Evolutionary conservation across 2,113 vertebrate species (phyloP), one percentile per base, ranked within the genome.

Genomic region (Parus major): DNA sequence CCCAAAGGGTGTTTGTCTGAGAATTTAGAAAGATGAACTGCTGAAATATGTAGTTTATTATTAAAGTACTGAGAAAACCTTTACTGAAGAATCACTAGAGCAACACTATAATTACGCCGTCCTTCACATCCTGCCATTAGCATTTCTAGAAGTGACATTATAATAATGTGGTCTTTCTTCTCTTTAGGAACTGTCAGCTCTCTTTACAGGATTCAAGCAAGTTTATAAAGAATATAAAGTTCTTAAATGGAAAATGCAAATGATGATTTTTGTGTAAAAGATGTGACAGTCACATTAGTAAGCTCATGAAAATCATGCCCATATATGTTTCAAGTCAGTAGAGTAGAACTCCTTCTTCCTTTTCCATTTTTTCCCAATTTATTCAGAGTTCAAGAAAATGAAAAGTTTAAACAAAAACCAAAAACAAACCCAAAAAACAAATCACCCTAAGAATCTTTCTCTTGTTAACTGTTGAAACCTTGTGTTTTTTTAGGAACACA

Each of bases 71-170:
- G 76, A 96, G 91, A 94, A 92, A 97, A 88, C 78, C 66, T 97
- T 94, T 93, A 72, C 93, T 17, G 17, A 92, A 95, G 85, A 82
- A 84, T 95, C 55, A 14, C 49, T 68, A 61, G 68, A 95, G 53
- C 85, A 94, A 94, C 86, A 94, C 95, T 90, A 15, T 96, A 93
- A 97, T 98, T 95, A 95, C 0, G 47, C 64, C 90, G 90, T 93
- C 95, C 68, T 86, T 97, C 95, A 95, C 69, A 91, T 92, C 95
- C 95, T 91, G 93, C 83, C 85, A 96, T 97, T 97, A 96, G 72
- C 71, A 63, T 96, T 96, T 97, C 93, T 93, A 92, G 84, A 97
- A 95, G 60, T 94, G 93, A 95, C 91, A 96, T 36, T 91, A 88
- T 94, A 96, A 96, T 82, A 94, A 92, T 33, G 84, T 63, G 69